These are phyloP conservation scores for Euphonia xanthogaster DNA, from an alignment of 2,797 vertebrate genomes.

Conservation along the genomic window DNA sequence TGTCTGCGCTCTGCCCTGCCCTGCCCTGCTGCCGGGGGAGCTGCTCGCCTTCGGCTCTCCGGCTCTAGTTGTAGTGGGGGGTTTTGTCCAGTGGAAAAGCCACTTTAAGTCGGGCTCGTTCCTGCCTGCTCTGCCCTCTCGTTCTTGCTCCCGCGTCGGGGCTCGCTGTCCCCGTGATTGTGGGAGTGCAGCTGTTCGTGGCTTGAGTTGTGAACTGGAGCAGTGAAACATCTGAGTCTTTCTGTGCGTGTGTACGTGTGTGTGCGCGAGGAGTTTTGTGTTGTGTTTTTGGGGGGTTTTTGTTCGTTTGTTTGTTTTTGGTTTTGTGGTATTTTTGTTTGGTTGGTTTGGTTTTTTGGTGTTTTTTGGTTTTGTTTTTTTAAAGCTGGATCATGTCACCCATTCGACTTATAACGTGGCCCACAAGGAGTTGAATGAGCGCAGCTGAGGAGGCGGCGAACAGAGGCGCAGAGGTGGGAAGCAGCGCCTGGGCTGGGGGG, in stretches of 20 bases:
- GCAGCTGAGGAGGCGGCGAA: background rate
- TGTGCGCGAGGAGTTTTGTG: background rate
- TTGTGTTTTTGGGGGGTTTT: background rate
- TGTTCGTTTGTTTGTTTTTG: too few species aligned
- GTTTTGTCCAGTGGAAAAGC: background rate
- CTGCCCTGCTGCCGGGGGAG: background rate
- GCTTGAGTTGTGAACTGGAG: background rate
- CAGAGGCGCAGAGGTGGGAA: background rate
- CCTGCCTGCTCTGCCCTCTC: slow-evolving; percentile 4
- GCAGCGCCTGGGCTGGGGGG: background rate
- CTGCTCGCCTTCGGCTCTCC: background rate
- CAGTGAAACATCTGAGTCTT: background rate
- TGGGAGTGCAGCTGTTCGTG: background rate
- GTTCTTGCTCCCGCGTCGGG: background rate
- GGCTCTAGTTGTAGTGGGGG: background rate
- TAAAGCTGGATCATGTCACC: background rate
- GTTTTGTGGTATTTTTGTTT: background rate
- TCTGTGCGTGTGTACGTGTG: background rate
- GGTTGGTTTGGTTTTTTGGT: too few species aligned
- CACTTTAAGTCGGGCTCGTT: background rate
- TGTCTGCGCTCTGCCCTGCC: background rate
- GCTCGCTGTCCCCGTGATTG: background rate
- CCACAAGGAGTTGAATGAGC: background rate
- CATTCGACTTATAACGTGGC: background rate
- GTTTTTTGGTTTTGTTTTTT: background rate